Conservation (phyloP, 2,888 invertebrate genomes). For the Caenorhabditis sp. region DNA sequence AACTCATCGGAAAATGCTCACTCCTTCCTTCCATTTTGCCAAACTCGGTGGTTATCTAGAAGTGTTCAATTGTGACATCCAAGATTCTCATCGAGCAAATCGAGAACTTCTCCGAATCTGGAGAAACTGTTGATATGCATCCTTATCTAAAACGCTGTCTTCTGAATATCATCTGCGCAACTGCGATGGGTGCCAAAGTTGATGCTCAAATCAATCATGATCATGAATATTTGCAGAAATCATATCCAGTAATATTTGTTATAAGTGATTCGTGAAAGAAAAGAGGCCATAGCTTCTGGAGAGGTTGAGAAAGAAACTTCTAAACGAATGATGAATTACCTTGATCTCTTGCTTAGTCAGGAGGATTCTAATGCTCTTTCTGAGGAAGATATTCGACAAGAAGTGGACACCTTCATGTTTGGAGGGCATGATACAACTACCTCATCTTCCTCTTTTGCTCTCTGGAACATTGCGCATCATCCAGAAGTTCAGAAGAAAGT, state of each 20-base stretch:
- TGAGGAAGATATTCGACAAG: conserved; percentile 71
- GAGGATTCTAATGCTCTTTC: conserved; percentile 71
- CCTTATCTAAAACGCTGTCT: conserved; percentile 74
- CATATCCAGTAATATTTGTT: background rate
- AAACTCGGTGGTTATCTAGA: conserved; percentile 72
- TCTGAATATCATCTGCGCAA: conserved; percentile 72
- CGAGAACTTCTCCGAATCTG: conserved; percentile 58
- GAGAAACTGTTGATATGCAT: conserved; percentile 72
- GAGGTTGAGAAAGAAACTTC: conserved; percentile 32
- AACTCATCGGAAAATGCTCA: conserved; percentile 73
- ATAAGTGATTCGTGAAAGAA: conserved; percentile 28
- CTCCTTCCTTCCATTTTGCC: conserved; percentile 75
- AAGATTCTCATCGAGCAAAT: conserved; percentile 71
- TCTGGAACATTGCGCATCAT: conserved; percentile 71
- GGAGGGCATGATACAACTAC: conserved; percentile 74
- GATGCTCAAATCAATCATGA: conserved; percentile 56
- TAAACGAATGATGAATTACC: conserved; percentile 71
- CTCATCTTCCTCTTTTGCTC: conserved; percentile 72
- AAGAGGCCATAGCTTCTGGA: conserved; percentile 14
- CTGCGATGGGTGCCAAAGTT: conserved; percentile 64
- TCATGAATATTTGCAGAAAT: conserved; percentile 54
- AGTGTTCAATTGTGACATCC: conserved; percentile 32
- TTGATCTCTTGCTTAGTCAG: conserved; percentile 73
- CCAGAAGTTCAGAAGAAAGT: conserved; percentile 71
- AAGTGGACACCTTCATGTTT: conserved; percentile 74